phyloP scores from a whole-genome alignment of 2,113 vertebrate species.

The Gymnarchus niloticus region DNA sequence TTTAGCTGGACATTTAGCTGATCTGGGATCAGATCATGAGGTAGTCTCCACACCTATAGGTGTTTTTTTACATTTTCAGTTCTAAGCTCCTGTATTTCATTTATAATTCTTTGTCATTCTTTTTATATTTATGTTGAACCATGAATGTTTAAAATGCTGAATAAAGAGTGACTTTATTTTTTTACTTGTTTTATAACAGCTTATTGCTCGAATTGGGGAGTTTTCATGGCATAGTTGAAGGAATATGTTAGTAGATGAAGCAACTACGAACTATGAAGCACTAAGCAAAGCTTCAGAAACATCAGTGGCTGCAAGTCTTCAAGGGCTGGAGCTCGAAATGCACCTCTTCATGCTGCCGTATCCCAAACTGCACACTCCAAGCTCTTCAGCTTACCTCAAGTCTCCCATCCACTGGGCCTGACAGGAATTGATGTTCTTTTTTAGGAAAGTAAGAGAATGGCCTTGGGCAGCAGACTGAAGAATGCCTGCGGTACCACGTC shows the following conservation, averaged over 20 bases:
- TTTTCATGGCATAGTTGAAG: too few relatives aligned
- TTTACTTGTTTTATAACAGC: neutral
- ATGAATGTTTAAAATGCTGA: neutral
- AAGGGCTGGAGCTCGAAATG: neutral
- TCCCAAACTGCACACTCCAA: neutral
- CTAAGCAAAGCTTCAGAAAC: neutral
- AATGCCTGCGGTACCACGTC: too few relatives aligned
- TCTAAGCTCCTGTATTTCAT: neutral
- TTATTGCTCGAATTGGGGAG: too few relatives aligned
- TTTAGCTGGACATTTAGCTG: too few relatives aligned
- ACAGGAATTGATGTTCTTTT: neutral
- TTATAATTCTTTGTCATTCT: neutral
- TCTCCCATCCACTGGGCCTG: neutral
- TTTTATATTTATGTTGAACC: neutral
- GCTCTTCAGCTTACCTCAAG: neutral
- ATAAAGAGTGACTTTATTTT: neutral
- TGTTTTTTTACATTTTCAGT: neutral
- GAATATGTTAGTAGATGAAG: too few relatives aligned
- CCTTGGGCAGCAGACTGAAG: too few relatives aligned
- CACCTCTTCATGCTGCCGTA: neutral
- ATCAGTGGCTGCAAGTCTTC: neutral
- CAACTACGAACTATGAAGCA: neutral
- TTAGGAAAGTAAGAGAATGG: too few relatives aligned
- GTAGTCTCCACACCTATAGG: neutral
- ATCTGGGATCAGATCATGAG: neutral